Percentiles rank a stretch among this genome's conserved stretches.
Conservation (phyloP, 2,113 vertebrate species). For the Brachypteracias leptosomus region DNA sequence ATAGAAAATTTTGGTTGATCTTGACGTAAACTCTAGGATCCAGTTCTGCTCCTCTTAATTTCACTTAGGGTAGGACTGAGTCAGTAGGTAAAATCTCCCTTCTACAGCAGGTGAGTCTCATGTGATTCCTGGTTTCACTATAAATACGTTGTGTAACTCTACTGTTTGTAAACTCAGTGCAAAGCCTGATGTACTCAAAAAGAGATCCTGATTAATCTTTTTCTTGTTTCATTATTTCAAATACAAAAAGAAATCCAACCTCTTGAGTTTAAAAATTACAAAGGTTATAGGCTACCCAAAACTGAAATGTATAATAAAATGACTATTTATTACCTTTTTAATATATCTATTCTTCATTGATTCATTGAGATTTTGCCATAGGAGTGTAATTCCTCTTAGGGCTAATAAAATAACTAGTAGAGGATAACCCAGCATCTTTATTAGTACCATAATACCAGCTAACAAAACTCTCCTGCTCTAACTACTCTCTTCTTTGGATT, state of each 20-base stretch:
- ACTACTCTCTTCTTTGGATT: background rate
- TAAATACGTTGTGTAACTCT: background rate
- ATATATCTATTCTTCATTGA: background rate
- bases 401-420: background rate
- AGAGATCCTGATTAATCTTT: background rate
- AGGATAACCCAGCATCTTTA: background rate
- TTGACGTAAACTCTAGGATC: background rate
- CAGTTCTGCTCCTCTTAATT: background rate
- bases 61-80: background rate
- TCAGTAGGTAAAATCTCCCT: background rate
- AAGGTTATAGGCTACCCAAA: background rate
- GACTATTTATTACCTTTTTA: constrained; percentile 1
- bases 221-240: background rate
- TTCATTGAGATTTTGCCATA: background rate
- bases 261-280: background rate
- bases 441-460: background rate
- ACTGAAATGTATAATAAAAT: constrained; percentile 16
- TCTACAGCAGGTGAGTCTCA: background rate
- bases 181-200: background rate
- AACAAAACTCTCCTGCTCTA: background rate
- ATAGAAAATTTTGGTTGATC: background rate
- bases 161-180: background rate
- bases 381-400: background rate
- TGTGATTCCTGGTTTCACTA: background rate
- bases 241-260: background rate